Conservation (phyloP, 2,797 vertebrate genomes). For the Rhinella marina region DNA sequence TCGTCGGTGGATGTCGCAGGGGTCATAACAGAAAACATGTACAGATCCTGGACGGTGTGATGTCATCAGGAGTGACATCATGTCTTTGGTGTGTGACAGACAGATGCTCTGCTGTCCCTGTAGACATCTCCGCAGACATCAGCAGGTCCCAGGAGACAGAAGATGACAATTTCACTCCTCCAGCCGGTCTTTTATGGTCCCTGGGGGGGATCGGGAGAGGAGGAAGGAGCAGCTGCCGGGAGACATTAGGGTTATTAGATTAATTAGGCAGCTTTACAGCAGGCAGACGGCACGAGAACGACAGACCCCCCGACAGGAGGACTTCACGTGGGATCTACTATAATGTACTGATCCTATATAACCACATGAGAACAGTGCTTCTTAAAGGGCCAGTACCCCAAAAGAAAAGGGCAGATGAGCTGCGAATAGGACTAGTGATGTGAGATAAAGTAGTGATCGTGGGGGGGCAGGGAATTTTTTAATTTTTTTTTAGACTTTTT, state of each 20-base stretch:
- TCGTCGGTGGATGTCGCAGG: too few species aligned
- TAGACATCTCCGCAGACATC: too few species aligned
- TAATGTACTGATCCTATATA: neutral
- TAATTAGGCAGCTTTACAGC: neutral
- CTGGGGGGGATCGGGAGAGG: too few species aligned
- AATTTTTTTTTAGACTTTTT: neutral
- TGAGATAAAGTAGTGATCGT: too few species aligned
- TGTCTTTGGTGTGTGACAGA: slow-evolving; percentile 30
- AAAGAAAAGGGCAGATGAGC: neutral
- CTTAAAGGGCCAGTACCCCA: neutral
- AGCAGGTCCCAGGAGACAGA: slow-evolving; percentile 28
- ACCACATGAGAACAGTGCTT: neutral
- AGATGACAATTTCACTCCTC: slow-evolving; percentile 4
- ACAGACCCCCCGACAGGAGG: neutral
- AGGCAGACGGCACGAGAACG: neutral
- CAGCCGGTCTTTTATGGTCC: slow-evolving; percentile 41
- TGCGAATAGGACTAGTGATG: too few species aligned
- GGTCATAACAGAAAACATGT: too few species aligned
- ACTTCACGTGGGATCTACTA: neutral
- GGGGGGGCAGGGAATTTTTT: too few species aligned
- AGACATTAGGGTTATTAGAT: slow-evolving; percentile 28
- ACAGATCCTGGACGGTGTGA: neutral
- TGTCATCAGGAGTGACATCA: neutral
- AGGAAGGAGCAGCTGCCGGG: slow-evolving; percentile 10
- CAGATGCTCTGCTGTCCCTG: slow-evolving; percentile 51